Percentiles rank a stretch among this genome's conserved stretches.
Evolutionary conservation across 1,140 invertebrate genomes (phyloP).

Genomic region (Tetramorium parvispinum): DNA sequence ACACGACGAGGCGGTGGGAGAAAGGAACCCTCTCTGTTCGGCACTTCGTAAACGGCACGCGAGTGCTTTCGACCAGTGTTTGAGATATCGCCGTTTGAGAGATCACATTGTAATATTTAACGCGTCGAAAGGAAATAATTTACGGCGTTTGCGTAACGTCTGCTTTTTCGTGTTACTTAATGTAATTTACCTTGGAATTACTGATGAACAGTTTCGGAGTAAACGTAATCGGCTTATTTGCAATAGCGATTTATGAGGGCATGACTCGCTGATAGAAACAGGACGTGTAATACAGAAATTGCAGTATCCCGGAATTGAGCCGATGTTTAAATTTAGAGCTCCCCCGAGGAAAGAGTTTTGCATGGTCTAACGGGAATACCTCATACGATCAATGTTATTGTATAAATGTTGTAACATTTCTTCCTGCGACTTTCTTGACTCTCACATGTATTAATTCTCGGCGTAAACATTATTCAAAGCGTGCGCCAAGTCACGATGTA

Average conservation of each 20-base stretch:
- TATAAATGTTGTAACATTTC: not conserved
- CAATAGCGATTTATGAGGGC: not conserved
- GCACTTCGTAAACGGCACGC: slow-evolving; percentile 33
- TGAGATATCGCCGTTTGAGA: not conserved
- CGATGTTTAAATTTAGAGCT: slow-evolving; percentile 39
- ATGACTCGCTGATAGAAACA: not conserved
- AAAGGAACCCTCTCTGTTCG: slow-evolving; percentile 66
- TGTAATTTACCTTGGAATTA: not conserved
- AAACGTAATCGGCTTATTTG: not conserved
- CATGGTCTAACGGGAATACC: not conserved
- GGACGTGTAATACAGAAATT: slow-evolving; percentile 1
- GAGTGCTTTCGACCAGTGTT: not conserved
- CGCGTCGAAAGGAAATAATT: not conserved
- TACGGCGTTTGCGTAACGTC: not conserved
- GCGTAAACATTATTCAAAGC: not conserved
- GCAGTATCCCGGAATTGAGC: not conserved
- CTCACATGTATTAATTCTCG: not conserved
- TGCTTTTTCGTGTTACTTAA: not conserved
- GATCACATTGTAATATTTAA: not conserved
- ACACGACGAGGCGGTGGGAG: slow-evolving; percentile 63
- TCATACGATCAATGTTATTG: not conserved
- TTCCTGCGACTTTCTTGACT: not conserved
- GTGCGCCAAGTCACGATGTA: not conserved
- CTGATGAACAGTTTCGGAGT: not conserved
- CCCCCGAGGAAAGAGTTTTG: not conserved